A percentile compares a stretch with the other conserved stretches of the same genome.
phyloP scores from a whole-genome alignment of 2,797 vertebrate species.

The Hozukius guyotensis region DNA sequence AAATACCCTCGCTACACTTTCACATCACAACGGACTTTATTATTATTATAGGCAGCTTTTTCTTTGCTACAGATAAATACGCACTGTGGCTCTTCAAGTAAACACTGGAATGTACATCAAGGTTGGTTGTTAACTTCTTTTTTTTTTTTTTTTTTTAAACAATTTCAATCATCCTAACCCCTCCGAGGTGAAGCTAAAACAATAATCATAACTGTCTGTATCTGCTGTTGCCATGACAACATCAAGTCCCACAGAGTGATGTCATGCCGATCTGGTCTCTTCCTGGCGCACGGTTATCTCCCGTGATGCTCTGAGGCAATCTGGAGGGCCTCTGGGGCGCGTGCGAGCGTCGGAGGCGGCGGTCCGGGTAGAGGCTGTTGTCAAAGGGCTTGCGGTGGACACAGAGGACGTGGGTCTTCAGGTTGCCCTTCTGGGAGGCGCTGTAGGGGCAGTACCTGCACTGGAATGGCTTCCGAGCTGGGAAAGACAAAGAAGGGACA shows the following conservation, averaged over 20 bases:
- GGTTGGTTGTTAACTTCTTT: slow-evolving; percentile 58
- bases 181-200: slow-evolving; percentile 68
- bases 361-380: slow-evolving; percentile 98
- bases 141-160: slow-evolving; percentile 45
- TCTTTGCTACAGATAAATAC: slow-evolving; percentile 81
- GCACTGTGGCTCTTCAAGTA: slow-evolving; percentile 79
- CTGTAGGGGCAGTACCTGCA: slow-evolving; percentile 97
- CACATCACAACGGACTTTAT: slow-evolving; percentile 82
- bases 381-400: slow-evolving; percentile 99
- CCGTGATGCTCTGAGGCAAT: slow-evolving; percentile 56
- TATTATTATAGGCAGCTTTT: slow-evolving; percentile 74
- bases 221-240: slow-evolving; percentile 68
- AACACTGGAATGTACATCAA: slow-evolving; percentile 83
- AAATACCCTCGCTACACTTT: slow-evolving; percentile 61
- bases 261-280: slow-evolving; percentile 68
- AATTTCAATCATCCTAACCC: slow-evolving; percentile 67
- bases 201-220: slow-evolving; percentile 63
- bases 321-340: slow-evolving; percentile 61
- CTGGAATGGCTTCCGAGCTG: slow-evolving; percentile 93
- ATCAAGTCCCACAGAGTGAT: slow-evolving; percentile 79
- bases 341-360: slow-evolving; percentile 95
- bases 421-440: slow-evolving; percentile 98
- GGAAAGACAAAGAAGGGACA: not conserved
- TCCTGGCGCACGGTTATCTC: slow-evolving; percentile 42
- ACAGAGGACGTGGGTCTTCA: slow-evolving; percentile 97